Base-by-base conservation (phyloP, 2,797 vertebrate genomes). In the Eutrigla gurnardus region DNA sequence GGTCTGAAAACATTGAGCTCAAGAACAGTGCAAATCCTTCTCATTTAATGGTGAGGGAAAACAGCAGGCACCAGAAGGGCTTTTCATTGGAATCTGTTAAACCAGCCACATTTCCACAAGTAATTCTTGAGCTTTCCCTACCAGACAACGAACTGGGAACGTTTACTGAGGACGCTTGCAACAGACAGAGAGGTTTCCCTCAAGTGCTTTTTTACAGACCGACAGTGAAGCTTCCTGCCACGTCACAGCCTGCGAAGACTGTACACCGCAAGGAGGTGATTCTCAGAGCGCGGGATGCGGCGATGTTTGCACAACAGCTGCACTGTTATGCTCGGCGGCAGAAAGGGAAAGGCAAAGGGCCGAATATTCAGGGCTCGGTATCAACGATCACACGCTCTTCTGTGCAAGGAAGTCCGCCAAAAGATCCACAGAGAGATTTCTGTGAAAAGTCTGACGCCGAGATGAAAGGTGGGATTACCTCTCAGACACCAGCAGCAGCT, bases 81-180 rank as follows among this genome's bases (percentile, higher is more conserved):
- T 73, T 85, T 54, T 64, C 73, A 32, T 10, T 55, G n/a, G 84
- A 86, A 42, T 13, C 33, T 32, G 5, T 25, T 5, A 65, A 73
- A 59, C 50, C 71, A 9, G 14, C 87, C 7, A 35, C 67, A 5
- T 3, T 85, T 46, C 87, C 92, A 6, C 91, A 93, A 67, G 83
- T 93, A 13, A 83, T 94, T 70, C 87, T 94, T 43, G 94, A 95
- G 81, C 85, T 94, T 37, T 95, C 94, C 0, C 75, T 93, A 10
- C 95, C 95, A 36, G 95, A 96, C 81, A 96, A 96, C 45, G 95
- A 95, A 76, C 82, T 94, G 64, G 93, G 85, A 25, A 75, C 64
- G 0, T 93, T 94, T 47, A 66, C n/a, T 13, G 92, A 93, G 10
- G 93, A 94, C 10, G 15, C 54, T 15, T 88, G 67, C 73, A 86